phyloP scores from a whole-genome alignment of 2,113 vertebrate species.

The Mellivora capensis region DNA sequence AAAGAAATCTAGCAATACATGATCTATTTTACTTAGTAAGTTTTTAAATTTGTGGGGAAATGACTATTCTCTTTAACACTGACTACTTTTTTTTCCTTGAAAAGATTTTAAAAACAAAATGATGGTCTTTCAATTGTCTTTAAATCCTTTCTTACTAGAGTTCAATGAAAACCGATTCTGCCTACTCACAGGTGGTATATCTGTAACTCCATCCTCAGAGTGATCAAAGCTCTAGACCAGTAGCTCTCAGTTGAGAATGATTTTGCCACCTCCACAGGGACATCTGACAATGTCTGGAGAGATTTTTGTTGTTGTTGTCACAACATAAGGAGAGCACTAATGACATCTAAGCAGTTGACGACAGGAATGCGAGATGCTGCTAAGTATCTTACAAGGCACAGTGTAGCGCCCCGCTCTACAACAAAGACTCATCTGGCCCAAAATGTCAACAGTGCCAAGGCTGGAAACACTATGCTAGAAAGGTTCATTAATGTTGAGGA shows the following conservation, averaged over 20 bases:
- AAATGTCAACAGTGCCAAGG: not conserved
- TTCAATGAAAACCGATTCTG: not conserved
- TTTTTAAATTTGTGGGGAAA: not conserved
- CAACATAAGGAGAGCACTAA: not conserved
- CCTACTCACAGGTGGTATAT: no score
- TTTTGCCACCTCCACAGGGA: not conserved
- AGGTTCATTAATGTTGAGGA: not conserved
- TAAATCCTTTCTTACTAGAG: not conserved
- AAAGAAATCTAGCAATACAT: not conserved
- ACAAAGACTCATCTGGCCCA: not conserved
- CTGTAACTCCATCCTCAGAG: not conserved
- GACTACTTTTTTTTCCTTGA: not conserved
- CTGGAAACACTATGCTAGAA: not conserved
- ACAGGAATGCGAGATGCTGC: not conserved
- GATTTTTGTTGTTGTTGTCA: not conserved
- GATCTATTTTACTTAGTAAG: not conserved
- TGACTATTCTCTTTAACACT: not conserved
- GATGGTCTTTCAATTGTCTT: not conserved
- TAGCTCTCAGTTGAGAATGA: not conserved
- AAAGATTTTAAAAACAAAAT: not conserved
- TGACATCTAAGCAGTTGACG: not conserved
- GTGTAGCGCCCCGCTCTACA: fast-evolving
- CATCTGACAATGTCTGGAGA: not conserved
- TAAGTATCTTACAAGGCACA: not conserved
- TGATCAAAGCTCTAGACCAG: not conserved